Conservation (phyloP, 2,888 invertebrate genomes). For the Allacma fusca region DNA sequence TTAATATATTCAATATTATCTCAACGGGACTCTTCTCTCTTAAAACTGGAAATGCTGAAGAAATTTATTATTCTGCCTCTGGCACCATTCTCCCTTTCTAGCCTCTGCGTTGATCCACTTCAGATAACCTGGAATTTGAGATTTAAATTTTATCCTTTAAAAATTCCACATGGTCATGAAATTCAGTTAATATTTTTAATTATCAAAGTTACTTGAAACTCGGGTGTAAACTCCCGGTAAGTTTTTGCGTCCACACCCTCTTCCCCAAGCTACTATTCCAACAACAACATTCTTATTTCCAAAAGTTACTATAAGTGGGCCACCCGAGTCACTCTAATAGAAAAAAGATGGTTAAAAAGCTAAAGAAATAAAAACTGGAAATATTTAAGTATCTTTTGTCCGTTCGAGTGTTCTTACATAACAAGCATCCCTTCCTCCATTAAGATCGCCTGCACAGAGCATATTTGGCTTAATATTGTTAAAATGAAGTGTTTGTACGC, state of each 20-base stretch:
- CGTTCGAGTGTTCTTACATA: constrained; percentile 39
- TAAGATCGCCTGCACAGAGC: constrained; percentile 40
- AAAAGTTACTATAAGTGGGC: constrained; percentile 63
- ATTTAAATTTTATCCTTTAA: too few species aligned
- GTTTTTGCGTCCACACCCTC: constrained; percentile 54
- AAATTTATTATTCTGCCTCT: constrained; percentile 38
- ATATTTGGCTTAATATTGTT: constrained; percentile 32
- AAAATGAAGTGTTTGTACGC: constrained; percentile 25
- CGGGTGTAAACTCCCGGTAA: constrained; percentile 58
- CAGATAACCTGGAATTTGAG: constrained; percentile 26
- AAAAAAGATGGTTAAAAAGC: constrained; percentile 14
- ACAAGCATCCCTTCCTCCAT: constrained; percentile 42
- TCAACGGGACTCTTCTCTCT: background rate
- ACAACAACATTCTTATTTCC: constrained; percentile 64
- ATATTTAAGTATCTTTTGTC: too few species aligned
- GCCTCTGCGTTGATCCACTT: constrained; percentile 41
- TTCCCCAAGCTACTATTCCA: constrained; percentile 65
- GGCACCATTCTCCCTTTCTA: constrained; percentile 41
- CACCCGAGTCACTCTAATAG: constrained; percentile 65
- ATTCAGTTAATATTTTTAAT: too few species aligned
- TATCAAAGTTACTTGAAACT: constrained; percentile 41
- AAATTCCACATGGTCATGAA: too few species aligned
- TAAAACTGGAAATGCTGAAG: constrained; percentile 15
- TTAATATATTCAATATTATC: too few species aligned
- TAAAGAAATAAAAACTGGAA: too few species aligned